Percentiles rank a stretch among this genome's conserved stretches.
Conservation (phyloP, 2,888 invertebrate species). For the Clistopyga incitator region DNA sequence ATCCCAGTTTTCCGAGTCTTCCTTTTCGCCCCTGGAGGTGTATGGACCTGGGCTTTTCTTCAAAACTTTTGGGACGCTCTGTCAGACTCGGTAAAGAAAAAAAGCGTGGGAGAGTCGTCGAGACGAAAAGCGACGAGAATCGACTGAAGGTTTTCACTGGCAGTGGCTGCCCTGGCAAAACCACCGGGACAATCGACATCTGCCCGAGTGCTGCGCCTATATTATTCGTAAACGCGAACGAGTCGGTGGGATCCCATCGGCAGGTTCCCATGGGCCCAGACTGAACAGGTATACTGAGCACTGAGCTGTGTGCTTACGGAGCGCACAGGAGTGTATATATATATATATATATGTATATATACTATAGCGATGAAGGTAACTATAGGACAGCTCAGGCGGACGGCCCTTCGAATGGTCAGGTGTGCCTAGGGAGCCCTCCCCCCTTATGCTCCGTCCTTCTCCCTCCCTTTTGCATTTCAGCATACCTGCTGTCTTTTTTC, state of each 20-base stretch:
- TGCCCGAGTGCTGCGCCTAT: slow-evolving; percentile 60
- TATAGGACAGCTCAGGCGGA: neutral
- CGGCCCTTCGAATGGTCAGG: slow-evolving; percentile 66
- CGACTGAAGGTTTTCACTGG: neutral
- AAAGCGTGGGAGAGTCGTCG: slow-evolving; percentile 40
- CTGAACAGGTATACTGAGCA: slow-evolving; percentile 68
- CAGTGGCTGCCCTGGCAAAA: neutral
- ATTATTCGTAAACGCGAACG: slow-evolving; percentile 58
- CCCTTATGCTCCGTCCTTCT: neutral
- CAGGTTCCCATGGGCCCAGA: slow-evolving; percentile 72
- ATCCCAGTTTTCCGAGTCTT: neutral
- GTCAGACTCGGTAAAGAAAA: neutral
- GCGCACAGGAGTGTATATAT: neutral
- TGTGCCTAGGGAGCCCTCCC: slow-evolving; percentile 51
- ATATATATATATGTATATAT: too few species aligned
- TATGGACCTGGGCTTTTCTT: neutral
- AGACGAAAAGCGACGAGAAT: slow-evolving; percentile 2
- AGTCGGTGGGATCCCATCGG: slow-evolving; percentile 69
- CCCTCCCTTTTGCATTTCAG: slow-evolving; percentile 4
- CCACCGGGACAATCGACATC: slow-evolving; percentile 75
- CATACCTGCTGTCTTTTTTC: slow-evolving; percentile 23
- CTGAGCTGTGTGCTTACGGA: neutral
- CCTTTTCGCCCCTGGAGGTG: neutral
- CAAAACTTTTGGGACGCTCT: neutral
- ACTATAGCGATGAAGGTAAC: slow-evolving; percentile 6